Base-by-base conservation (phyloP, 1,140 invertebrate genomes). In the Temnothorax longispinosus region DNA sequence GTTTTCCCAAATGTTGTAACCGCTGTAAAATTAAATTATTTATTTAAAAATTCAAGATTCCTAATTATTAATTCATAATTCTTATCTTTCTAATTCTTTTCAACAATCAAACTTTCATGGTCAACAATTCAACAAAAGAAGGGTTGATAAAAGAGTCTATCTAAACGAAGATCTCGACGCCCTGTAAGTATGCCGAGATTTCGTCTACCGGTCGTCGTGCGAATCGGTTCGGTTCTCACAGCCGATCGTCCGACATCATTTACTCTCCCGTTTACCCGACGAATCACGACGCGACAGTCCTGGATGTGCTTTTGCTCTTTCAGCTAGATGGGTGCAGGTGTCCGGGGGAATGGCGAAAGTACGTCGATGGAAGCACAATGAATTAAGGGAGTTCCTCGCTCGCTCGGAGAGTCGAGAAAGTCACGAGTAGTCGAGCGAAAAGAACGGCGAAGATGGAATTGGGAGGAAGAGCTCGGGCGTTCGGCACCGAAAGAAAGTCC, bases 331-430 rank as follows among this genome's bases (percentile, higher is more conserved):
- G 54, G 6, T 41, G 47, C 27, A 27, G 27, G 52, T 58, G 44
- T 62, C 15, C 52, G 32, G 74, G 52, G 64, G 69, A 32, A 69
- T 35, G 62, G 62, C 86, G 60, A 56, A 86, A 75, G 67, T 88
- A 80, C n/a, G 58, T 60, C 88, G 88, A 88, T 86, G 78, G 60
- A 74, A 74, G 64, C 47, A 84, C 78, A 74, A 87, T 87, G 87
- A 89, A 88, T 89, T 86, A 88, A 71, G 69, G 35, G 60, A 86
- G 76, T 56, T 88, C 15, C 47, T 64, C 69, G 75, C 47, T 62
- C 44, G 32, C 56, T 38, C 3, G 41, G 47, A 2, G 50, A 71
- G 56, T 76, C 82, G 41, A 11, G 18, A 8, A 87, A 88, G 58
- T 80, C 69, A 47, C 67, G 69, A 38, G 41, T 62, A 85, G 86